phyloP scores from a whole-genome alignment of 1,140 invertebrate genomes.

The Bombus sylvicola region DNA sequence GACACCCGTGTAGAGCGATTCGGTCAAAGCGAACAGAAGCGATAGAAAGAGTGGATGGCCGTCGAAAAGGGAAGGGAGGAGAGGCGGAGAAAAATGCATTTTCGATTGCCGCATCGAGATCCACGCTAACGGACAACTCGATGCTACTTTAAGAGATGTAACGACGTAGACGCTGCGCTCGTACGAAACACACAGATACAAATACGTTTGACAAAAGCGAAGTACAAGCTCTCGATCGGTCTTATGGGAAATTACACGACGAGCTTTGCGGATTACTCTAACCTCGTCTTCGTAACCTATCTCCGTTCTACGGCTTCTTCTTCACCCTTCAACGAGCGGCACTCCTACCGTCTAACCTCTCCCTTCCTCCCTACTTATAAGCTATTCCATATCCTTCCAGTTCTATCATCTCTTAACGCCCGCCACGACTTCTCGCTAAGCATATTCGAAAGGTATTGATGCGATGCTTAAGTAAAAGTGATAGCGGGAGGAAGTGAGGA shows the following conservation, averaged over 20 bases:
- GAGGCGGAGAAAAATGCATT: constrained; percentile 24
- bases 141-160: background rate
- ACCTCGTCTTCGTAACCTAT: constrained; percentile 49
- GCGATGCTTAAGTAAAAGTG: constrained; percentile 17
- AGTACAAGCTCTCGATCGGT: constrained; percentile 53
- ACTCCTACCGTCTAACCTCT: background rate
- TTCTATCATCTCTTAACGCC: constrained; percentile 47
- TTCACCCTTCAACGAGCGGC: background rate
- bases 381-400: constrained; percentile 15
- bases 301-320: background rate
- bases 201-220: constrained; percentile 57
- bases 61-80: too few relatives aligned
- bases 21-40: constrained; percentile 13
- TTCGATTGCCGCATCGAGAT: background rate
- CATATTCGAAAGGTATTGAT: constrained; percentile 58
- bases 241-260: constrained; percentile 77
- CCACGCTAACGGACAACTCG: constrained; percentile 4
- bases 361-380: background rate
- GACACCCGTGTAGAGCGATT: constrained; percentile 34
- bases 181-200: background rate
- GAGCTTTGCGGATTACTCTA: constrained; percentile 69
- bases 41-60: background rate
- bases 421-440: constrained; percentile 53
- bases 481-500: background rate
- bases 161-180: background rate